Evolutionary conservation across 2,113 vertebrate species (phyloP), one percentile per base, ranked within the genome.

Genomic region (Heterochromis multidens): DNA sequence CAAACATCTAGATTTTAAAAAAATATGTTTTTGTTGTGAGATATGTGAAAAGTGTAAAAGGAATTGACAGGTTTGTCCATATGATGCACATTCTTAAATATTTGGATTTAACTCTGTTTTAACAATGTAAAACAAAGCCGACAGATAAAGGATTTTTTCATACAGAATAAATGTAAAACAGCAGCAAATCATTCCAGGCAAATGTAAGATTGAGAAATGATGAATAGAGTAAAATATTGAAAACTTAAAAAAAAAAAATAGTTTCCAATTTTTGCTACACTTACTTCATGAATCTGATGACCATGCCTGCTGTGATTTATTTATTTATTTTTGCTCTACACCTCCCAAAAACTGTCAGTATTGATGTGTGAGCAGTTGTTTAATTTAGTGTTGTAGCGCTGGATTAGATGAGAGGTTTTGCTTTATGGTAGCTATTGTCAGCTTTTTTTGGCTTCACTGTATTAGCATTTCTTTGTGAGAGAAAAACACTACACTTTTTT

Each of bases 61-160:
- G 25, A 82, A 19, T 6, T 19, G 16, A 31, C 43, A 56, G 13
- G 7, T 85, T 57, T 57, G 4, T 9, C 8, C 67, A 40, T 80
- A 10, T 49, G 80, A 83, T 2, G 12, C 27, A 14, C 29, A 31
- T 52, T 74, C 25, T 85, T n/a, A 6, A 21, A 31, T 31, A 62
- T 84, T 86, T 59, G 76, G 40, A 67, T 84, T 61, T 61, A 62
- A 19, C 17, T 86, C 43, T 77, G 40, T 67, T 79, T 61, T 83
- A 70, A 35, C 11, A 9, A 29, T 37, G 63, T 17, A 33, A 82
- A 79, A 2, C 8, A 8, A 65, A 17, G 57, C 57, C 74, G 58
- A 40, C n/a, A 25, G 16, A 16, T 63, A 61, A 19, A 70, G 4
- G 27, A 62, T 65, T 65, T 77, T 83, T 77, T 77, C 58, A 43